Percentiles rank a stretch among this genome's conserved stretches.
These are phyloP conservation scores for Hypolimnas misippus DNA, from an alignment of 2,888 invertebrate genomes.

Conservation along the genomic window DNA sequence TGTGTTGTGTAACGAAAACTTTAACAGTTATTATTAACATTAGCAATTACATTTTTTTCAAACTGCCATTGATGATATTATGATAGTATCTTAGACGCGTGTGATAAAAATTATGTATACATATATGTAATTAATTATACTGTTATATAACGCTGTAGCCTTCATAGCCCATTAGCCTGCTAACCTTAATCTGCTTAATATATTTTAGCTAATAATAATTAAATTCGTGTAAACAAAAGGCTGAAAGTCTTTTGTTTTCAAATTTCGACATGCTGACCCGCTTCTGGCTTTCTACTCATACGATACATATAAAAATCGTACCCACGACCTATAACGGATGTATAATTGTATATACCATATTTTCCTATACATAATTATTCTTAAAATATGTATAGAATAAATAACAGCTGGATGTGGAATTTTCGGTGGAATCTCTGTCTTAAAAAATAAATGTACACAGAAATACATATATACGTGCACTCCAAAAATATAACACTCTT, in stretches of 20 bases:
- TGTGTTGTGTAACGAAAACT: no score
- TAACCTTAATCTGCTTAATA: constrained; percentile 45
- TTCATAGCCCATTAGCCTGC: constrained; percentile 44
- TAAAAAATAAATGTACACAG: no score
- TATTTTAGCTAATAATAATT: constrained; percentile 37
- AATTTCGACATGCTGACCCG: constrained; percentile 24
- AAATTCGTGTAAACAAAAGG: constrained; percentile 33
- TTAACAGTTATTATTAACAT: no score
- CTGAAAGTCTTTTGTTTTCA: constrained; percentile 32
- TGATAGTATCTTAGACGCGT: background rate
- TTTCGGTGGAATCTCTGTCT: no score
- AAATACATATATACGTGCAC: no score
- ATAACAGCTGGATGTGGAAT: no score
- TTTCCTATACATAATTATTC: no score
- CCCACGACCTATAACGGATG: background rate
- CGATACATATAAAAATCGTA: background rate
- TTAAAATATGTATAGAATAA: no score
- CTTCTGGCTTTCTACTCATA: constrained; percentile 2
- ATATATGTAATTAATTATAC: constrained; percentile 25
- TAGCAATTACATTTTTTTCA: no score
- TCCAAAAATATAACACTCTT: no score
- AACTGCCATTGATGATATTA: no score
- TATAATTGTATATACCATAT: no score
- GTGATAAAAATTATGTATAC: constrained; percentile 8
- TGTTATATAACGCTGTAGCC: constrained; percentile 41